Percentiles rank a stretch among this genome's conserved stretches.
Evolutionary conservation across 23 tunicate species (phyloP).

Genomic region (Ciona savignyi): DNA sequence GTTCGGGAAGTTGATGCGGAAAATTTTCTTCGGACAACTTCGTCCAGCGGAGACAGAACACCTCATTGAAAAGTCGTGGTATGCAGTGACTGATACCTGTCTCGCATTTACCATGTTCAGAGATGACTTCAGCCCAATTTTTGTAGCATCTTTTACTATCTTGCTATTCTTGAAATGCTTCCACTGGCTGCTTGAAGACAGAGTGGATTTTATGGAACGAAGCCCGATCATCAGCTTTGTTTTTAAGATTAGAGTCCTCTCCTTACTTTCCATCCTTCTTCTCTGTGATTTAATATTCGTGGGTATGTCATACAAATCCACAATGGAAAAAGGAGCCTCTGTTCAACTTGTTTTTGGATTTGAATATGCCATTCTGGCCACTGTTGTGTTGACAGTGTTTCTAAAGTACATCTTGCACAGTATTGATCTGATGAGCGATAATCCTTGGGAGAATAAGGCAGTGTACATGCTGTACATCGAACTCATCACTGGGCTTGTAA

Average conservation of each 20-base stretch:
- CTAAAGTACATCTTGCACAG: conserved; percentile 75
- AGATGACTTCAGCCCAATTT: conserved; percentile 86
- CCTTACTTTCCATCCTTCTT: conserved; percentile 58
- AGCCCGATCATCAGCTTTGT: conserved; percentile 73
- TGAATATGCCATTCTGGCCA: conserved; percentile 91
- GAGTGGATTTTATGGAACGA: conserved; percentile 97
- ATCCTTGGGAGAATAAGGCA: conserved; percentile 98
- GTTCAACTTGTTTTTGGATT: conserved; percentile 98
- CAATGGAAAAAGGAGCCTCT: conserved; percentile 76
- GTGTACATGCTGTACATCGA: conserved; percentile 91
- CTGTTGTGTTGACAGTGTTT: conserved; percentile 60
- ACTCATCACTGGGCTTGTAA: conserved; percentile 69
- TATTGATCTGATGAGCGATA: conserved; percentile 88
- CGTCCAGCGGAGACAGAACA: conserved; percentile 93
- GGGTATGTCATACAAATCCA: conserved; percentile 52
- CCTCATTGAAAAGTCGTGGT: conserved; percentile 93
- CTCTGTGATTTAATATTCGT: conserved; percentile 59
- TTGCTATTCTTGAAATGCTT: conserved; percentile 85
- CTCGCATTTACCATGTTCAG: conserved; percentile 99
- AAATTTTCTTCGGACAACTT: conserved; percentile 85
- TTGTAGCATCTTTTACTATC: conserved; percentile 86
- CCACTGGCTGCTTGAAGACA: conserved; percentile 96
- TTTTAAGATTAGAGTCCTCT: conserved; percentile 72
- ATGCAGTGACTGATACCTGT: conserved; percentile 97
- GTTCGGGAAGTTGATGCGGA: conserved; percentile 72